A percentile compares a stretch with the other conserved stretches of the same genome.
Conservation (phyloP, 1,140 invertebrate species). For the Panulirus ornatus region DNA sequence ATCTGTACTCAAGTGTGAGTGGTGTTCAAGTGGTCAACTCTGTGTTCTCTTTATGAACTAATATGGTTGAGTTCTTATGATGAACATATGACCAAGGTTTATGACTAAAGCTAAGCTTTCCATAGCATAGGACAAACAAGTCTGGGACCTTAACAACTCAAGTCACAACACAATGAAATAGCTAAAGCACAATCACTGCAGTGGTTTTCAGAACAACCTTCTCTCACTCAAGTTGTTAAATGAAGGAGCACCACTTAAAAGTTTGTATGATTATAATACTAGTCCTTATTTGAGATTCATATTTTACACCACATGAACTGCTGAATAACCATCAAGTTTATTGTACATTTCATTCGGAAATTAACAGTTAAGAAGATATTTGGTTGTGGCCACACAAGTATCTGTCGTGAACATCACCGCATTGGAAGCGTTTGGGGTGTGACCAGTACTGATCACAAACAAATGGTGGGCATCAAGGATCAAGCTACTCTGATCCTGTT, state of each 20-base stretch:
- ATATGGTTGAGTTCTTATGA: slow-evolving; percentile 5
- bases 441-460: slow-evolving; percentile 49
- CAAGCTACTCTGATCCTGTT: slow-evolving; percentile 40
- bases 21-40: slow-evolving; percentile 29
- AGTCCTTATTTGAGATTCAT: slow-evolving; percentile 26
- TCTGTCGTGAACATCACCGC: slow-evolving; percentile 36
- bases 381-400: slow-evolving; percentile 46
- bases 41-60: slow-evolving; percentile 11
- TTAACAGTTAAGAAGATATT: slow-evolving; percentile 41
- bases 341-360: slow-evolving; percentile 48
- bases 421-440: slow-evolving; percentile 48
- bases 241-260: slow-evolving; percentile 61
- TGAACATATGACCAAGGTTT: not conserved
- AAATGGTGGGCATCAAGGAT: slow-evolving; percentile 38
- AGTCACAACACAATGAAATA: slow-evolving; percentile 55
- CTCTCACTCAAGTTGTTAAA: slow-evolving; percentile 46
- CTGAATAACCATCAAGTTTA: slow-evolving; percentile 39
- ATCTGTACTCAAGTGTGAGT: slow-evolving; percentile 46
- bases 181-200: slow-evolving; percentile 45
- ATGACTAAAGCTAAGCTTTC: slow-evolving; percentile 26
- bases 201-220: slow-evolving; percentile 36
- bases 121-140: slow-evolving; percentile 21
- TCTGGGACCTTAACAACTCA: slow-evolving; percentile 49
- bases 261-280: slow-evolving; percentile 38
- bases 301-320: slow-evolving; percentile 39